Percentiles rank a stretch among this genome's conserved stretches.
Evolutionary conservation across 2,797 vertebrate genomes (phyloP).

Genomic region (Macroramphosus scolopax): DNA sequence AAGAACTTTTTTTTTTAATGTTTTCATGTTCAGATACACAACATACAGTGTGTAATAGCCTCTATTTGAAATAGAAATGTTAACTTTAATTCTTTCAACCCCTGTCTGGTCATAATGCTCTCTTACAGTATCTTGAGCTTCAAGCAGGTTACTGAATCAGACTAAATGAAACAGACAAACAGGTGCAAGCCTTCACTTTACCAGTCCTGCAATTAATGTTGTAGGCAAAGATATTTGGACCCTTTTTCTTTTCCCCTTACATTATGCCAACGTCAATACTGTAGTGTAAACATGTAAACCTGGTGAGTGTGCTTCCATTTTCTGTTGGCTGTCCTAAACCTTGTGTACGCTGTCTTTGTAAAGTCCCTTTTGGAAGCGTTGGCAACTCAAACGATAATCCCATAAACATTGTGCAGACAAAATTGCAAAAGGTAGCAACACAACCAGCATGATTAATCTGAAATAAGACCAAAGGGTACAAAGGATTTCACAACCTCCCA

Average conservation of each 20-base stretch:
- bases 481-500: conserved; percentile 55
- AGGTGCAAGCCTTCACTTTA: conserved; percentile 80
- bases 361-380: conserved; percentile 55
- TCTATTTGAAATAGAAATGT: conserved; percentile 87
- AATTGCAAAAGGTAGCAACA: conserved; percentile 57
- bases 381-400: conserved; percentile 60
- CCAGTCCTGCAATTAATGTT: conserved; percentile 60
- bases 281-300: conserved; percentile 77
- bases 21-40: conserved; percentile 85
- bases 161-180: conserved; percentile 81
- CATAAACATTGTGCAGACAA: conserved; percentile 49
- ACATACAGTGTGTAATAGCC: conserved; percentile 86
- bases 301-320: conserved; percentile 80
- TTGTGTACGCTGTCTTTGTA: conserved; percentile 40
- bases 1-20: conserved; percentile 84
- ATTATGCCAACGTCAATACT: conserved; percentile 69
- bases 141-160: conserved; percentile 76
- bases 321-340: conserved; percentile 63
- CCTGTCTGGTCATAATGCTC: conserved; percentile 68
- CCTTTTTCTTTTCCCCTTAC: conserved; percentile 31
- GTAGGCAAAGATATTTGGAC: conserved; percentile 61
- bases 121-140: conserved; percentile 73
- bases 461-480: conserved; percentile 61
- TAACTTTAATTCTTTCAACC: conserved; percentile 75
- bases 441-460: conserved; percentile 45